phyloP scores from a whole-genome alignment of 2,113 vertebrate genomes.

The Hippolais icterina region DNA sequence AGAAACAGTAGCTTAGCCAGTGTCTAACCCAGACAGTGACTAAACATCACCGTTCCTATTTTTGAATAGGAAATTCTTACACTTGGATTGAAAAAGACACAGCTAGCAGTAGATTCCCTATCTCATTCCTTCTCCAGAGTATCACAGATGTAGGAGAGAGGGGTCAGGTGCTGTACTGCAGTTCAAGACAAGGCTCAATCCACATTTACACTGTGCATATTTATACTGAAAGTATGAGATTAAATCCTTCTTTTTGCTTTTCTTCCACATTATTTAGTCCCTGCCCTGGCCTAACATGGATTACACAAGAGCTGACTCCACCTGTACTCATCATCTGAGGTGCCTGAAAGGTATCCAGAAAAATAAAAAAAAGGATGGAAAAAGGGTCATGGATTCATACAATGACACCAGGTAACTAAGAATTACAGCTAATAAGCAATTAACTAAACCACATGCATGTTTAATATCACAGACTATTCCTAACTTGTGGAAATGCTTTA shows the following conservation, averaged over 20 bases:
- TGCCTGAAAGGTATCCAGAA: not conserved
- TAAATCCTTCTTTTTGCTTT: not conserved
- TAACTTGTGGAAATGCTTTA: not conserved
- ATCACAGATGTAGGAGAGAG: not conserved
- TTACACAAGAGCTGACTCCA: not conserved
- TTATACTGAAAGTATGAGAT: fast-evolving
- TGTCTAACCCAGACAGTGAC: not conserved
- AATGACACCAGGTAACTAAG: not conserved
- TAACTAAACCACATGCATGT: fast-evolving
- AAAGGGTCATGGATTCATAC: not conserved
- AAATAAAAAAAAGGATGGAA: not conserved
- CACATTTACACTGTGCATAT: not conserved
- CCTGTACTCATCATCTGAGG: not conserved
- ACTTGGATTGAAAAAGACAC: not conserved
- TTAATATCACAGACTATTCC: not conserved
- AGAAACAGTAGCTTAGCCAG: not conserved
- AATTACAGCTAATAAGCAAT: not conserved
- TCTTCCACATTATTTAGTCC: not conserved
- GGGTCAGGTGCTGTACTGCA: not conserved
- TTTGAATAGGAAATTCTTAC: not conserved
- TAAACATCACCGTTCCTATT: not conserved
- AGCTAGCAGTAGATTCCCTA: not conserved
- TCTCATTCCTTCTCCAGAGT: not conserved
- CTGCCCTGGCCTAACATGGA: not conserved
- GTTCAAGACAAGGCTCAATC: not conserved